Percentiles rank a stretch among this genome's conserved stretches.
Conservation (phyloP, 2,797 vertebrate genomes). For the Staurois parvus region DNA sequence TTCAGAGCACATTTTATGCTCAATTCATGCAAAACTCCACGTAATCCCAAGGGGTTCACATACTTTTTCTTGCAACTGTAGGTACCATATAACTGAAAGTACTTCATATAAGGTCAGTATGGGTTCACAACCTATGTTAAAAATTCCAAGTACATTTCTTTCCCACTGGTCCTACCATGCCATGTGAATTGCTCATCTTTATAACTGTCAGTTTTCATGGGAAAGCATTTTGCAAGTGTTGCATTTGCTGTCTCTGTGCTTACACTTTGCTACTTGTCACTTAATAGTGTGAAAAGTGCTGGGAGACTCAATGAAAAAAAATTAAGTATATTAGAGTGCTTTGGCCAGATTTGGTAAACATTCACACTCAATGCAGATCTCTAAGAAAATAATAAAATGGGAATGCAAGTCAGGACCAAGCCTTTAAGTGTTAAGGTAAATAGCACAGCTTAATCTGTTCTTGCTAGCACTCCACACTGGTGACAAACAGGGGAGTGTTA, state of each 20-base stretch:
- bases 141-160: not conserved
- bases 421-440: conserved; percentile 65
- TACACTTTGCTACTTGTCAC: conserved; percentile 60
- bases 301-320: conserved; percentile 46
- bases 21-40: too few species aligned
- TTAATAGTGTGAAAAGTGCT: conserved; percentile 55
- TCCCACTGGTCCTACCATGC: not conserved
- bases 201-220: conserved; percentile 55
- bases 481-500: conserved; percentile 59
- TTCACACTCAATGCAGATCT: conserved; percentile 63
- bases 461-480: conserved; percentile 53
- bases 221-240: conserved; percentile 51
- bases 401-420: conserved; percentile 52
- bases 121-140: conserved; percentile 5
- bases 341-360: conserved; percentile 65
- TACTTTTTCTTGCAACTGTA: too few species aligned
- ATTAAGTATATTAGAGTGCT: conserved; percentile 50
- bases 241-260: conserved; percentile 57
- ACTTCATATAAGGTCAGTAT: not conserved
- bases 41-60: too few species aligned
- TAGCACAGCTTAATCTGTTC: conserved; percentile 59
- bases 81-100: not conserved
- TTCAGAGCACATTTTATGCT: too few species aligned
- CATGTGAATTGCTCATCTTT: conserved; percentile 39
- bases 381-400: conserved; percentile 65